Evolutionary conservation across 2,797 vertebrate genomes (phyloP).

Genomic region (Catharus ustulatus): DNA sequence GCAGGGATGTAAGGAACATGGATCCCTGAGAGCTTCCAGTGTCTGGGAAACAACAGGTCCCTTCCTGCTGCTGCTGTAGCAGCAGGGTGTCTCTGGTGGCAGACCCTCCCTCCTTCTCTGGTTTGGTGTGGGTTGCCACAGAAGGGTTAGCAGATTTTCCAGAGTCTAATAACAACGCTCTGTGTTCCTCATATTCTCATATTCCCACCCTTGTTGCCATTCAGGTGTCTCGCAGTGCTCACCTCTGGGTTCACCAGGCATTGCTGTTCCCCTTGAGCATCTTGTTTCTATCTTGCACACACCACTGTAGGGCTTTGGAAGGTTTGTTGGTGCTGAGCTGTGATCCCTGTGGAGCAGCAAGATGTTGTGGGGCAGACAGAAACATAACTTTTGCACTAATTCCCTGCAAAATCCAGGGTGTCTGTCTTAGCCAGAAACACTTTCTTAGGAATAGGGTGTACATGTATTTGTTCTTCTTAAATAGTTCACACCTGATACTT

Average conservation of each 20-base stretch:
- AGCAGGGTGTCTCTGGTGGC: not conserved
- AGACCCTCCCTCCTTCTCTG: not conserved
- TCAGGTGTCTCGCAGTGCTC: not conserved
- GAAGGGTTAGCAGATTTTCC: not conserved
- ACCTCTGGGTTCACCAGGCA: not conserved
- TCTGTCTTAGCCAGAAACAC: not conserved
- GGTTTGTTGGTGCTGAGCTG: not conserved
- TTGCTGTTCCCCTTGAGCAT: not conserved
- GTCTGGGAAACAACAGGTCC: not conserved
- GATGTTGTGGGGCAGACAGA: not conserved
- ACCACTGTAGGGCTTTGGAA: not conserved
- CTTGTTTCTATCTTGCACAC: not conserved
- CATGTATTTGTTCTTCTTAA: not conserved
- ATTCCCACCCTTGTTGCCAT: rapidly evolving
- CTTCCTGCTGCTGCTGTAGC: not conserved
- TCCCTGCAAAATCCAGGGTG: not conserved
- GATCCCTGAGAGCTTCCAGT: not conserved
- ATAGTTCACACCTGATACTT: not conserved
- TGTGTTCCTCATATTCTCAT: rapidly evolving
- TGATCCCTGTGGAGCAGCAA: not conserved
- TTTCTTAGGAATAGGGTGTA: not conserved
- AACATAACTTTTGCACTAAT: not conserved
- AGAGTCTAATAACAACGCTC: rapidly evolving
- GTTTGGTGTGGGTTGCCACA: rapidly evolving
- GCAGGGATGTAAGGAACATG: not conserved